A percentile compares a stretch with the other conserved stretches of the same genome.
Conservation (phyloP, 1,140 invertebrate genomes). For the Diorhabda elongata region DNA sequence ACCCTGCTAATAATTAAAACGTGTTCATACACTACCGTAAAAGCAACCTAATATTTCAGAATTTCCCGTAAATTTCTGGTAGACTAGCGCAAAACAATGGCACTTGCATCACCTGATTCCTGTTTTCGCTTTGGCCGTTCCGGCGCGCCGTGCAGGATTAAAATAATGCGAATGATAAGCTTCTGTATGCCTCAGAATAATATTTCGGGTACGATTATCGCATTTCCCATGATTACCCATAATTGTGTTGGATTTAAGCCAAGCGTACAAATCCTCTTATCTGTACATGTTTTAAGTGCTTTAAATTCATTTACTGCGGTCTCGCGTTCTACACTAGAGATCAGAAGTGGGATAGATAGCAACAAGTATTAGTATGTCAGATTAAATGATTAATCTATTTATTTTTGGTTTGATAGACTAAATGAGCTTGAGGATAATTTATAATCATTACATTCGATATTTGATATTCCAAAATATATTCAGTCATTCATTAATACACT, state of each 20-base stretch:
- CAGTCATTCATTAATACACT: too few relatives aligned
- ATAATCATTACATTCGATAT: too few relatives aligned
- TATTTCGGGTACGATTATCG: slow-evolving; percentile 30
- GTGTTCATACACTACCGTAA: background rate
- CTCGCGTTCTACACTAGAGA: background rate
- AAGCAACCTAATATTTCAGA: background rate
- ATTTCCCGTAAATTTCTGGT: background rate
- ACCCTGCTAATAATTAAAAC: background rate
- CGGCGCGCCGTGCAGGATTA: background rate
- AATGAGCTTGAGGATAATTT: too few relatives aligned
- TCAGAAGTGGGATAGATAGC: slow-evolving; percentile 3
- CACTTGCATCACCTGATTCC: background rate
- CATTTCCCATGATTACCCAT: slow-evolving; percentile 30
- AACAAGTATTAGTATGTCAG: slow-evolving; percentile 13
- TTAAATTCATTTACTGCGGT: slow-evolving; percentile 22
- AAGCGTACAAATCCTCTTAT: slow-evolving; percentile 29
- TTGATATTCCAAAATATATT: too few relatives aligned
- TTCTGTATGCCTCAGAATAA: slow-evolving; percentile 17
- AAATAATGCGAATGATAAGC: slow-evolving; percentile 17
- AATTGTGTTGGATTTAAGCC: slow-evolving; percentile 26
- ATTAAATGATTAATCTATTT: background rate
- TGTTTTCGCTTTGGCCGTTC: background rate
- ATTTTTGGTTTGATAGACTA: background rate
- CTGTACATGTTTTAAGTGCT: slow-evolving; percentile 28
- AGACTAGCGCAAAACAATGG: background rate